Evolutionary conservation across 1,140 invertebrate species (phyloP), one percentile per base, ranked within the genome.

Genomic region (Lanistes nyassanus): DNA sequence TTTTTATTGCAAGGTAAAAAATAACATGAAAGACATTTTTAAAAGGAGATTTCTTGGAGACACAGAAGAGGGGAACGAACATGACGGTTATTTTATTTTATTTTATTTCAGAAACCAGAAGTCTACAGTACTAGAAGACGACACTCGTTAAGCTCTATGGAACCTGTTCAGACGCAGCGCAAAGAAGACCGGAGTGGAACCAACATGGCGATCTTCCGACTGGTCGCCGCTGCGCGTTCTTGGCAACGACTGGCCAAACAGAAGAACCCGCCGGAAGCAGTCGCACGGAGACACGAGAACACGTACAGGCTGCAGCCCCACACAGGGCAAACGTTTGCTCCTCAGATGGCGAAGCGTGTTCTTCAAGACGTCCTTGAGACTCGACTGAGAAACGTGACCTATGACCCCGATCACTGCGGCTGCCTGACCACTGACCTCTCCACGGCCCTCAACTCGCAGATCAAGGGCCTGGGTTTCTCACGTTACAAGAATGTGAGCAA

Each of bases 401-500:
- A 85, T 55, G 60, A 76, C 37, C 68, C 76, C 34, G 76, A 77
- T 3, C 42, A 39, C 31, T 81, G 79, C 31, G 79, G 78, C 58
- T 34, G 76, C 0, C 55, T 83, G 68, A 75, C 73, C 23, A 75
- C 70, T n/a, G 77, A 79, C 60, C 67, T 85, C 21, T 75, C 79
- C 1, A 72, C 71, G 6, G 74, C 78, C 21, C 80, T 86, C 58
- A 82, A 84, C 31, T 66, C 76, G 31, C 62, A 76, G 21, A 77
- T 86, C 7, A 85, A 87, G 53, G 76, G 74, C 0, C 58, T 85
- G 58, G 74, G 80, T 19, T 85, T 83, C 36, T 80, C 79, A 9
- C 77, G 87, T 6, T 87, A 87, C 74, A 88, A 87, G 56, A 71
- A 85, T 11, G 82, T 87, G 4, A 80, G 80, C 76, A 81, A 83